A percentile compares a stretch with the other conserved stretches of the same genome.
These are phyloP conservation scores for Chionoecetes opilio DNA, from an alignment of 1,140 invertebrate species.

Conservation along the genomic window DNA sequence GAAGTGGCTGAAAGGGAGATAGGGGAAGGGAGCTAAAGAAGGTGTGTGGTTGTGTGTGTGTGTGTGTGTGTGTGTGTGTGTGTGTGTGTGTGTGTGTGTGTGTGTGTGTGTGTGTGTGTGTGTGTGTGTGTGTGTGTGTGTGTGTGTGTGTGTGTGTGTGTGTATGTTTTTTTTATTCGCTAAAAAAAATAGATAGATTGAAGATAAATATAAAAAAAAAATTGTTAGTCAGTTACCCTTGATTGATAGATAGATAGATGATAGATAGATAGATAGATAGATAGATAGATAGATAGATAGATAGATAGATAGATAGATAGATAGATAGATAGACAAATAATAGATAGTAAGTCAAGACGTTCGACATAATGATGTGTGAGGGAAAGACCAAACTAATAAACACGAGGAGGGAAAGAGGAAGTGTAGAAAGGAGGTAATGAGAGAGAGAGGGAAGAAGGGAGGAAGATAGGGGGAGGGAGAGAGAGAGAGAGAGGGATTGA, in stretches of 20 bases:
- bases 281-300: slow-evolving; percentile 20
- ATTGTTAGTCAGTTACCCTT: not conserved
- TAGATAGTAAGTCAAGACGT: not conserved
- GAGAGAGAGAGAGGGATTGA: slow-evolving; percentile 1
- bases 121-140: slow-evolving; percentile 2
- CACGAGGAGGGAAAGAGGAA: not conserved
- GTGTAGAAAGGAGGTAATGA: not conserved
- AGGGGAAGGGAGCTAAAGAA: no score
- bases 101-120: not conserved
- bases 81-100: no score
- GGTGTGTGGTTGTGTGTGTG: no score
- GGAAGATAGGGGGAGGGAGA: not conserved
- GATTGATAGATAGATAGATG: not conserved
- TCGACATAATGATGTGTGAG: slow-evolving; percentile 9
- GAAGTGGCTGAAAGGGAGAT: not conserved
- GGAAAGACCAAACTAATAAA: not conserved
- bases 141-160: slow-evolving; percentile 22
- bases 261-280: not conserved
- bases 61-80: no score
- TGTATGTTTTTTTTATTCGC: not conserved
- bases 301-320: not conserved
- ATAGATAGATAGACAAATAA: not conserved
- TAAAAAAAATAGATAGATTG: not conserved
- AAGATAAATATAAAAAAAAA: no score
- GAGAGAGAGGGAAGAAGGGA: not conserved